phyloP scores from a whole-genome alignment of 1,140 invertebrate genomes.

The Drosophila mauritiana region DNA sequence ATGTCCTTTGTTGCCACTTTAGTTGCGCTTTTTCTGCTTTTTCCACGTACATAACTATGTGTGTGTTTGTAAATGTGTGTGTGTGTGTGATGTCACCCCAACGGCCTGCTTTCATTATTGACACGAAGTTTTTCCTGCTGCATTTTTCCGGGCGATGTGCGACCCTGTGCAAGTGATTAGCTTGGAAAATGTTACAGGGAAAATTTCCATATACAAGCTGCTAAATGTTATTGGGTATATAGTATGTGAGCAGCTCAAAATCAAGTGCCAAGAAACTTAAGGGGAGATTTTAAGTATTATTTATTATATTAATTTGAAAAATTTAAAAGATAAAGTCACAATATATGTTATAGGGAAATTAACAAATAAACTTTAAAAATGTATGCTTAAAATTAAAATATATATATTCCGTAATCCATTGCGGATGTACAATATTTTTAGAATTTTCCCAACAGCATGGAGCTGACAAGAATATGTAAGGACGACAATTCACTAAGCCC shows the following conservation, averaged over 20 bases:
- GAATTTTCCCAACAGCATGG: not conserved
- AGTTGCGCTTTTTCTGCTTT: conserved; percentile 59
- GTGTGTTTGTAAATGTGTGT: conserved; percentile 5
- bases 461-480: conserved; percentile 8
- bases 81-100: conserved; percentile 24
- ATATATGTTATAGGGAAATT: not conserved
- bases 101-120: conserved; percentile 26
- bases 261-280: not conserved
- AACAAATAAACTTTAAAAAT: no score
- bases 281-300: no score
- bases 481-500: conserved; percentile 1
- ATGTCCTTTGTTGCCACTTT: conserved; percentile 52
- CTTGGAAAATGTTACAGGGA: conserved; percentile 4
- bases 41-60: not conserved
- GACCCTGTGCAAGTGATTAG: conserved; percentile 23
- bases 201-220: conserved; percentile 5
- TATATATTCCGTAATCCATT: no score
- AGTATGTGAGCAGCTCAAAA: not conserved
- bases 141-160: conserved; percentile 12
- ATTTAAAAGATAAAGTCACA: not conserved
- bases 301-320: no score
- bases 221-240: not conserved
- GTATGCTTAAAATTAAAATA: not conserved
- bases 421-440: no score
- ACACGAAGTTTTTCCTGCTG: conserved; percentile 7